Evolutionary conservation across 2,888 invertebrate species (phyloP).

Genomic region (Dione juno): DNA sequence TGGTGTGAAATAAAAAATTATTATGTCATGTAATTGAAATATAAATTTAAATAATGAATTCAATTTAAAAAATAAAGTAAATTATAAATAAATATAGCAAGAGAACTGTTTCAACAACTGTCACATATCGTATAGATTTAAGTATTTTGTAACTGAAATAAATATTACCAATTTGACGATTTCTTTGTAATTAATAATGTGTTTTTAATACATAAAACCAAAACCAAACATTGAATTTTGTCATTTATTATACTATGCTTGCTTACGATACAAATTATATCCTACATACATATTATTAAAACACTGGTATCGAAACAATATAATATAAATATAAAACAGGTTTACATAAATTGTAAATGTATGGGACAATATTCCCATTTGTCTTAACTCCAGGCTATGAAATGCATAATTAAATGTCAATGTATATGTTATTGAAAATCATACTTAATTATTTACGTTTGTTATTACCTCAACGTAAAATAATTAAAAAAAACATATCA

Average conservation of each 20-base stretch:
- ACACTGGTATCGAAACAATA: conserved; percentile 12
- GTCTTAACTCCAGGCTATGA: conserved; percentile 8
- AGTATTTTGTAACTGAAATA: too few relatives aligned
- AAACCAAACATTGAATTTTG: background rate
- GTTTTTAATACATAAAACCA: too few relatives aligned
- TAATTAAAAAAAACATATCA: background rate
- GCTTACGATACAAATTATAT: background rate
- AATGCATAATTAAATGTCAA: conserved; percentile 27
- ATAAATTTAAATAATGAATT: too few relatives aligned
- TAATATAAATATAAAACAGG: background rate
- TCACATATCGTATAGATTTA: too few relatives aligned
- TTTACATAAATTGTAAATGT: background rate
- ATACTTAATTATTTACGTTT: background rate
- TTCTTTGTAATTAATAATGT: too few relatives aligned
- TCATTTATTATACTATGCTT: background rate
- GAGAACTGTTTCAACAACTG: too few relatives aligned
- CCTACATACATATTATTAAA: background rate
- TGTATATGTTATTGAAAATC: background rate
- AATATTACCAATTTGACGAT: too few relatives aligned
- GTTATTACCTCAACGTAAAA: background rate
- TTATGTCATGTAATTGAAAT: too few relatives aligned
- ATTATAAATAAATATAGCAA: too few relatives aligned
- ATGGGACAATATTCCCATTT: background rate
- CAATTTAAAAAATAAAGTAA: too few relatives aligned
- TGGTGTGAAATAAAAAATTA: too few relatives aligned